Conservation (phyloP, 2,113 vertebrate species). For the Felis catus region F.catus_Fca126_mat1.0 CM031417.1:30470501-30471000, state of each 20-base stretch:
- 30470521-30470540: not conserved
- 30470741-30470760: not conserved
- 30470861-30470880: constrained; percentile 51
- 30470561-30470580: not conserved
- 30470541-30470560: not conserved
- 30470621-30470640: not conserved
- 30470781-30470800: not conserved
- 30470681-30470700: not conserved
- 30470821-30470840: not conserved
- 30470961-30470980: constrained; percentile 39
- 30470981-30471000: not conserved
- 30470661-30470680: not conserved
- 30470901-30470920: constrained; percentile 66
- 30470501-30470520: not conserved
- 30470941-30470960: constrained; percentile 32
- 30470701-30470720: not conserved
- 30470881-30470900: constrained; percentile 41
- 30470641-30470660: not conserved
- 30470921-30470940: constrained; percentile 71
- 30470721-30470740: not conserved
- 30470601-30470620: not conserved
- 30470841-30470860: constrained; percentile 41
- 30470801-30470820: not conserved
- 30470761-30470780: not conserved
- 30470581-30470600: not conserved